Evolutionary conservation across 2,888 invertebrate species (phyloP).

Genomic region (Encarsia formosa): DNA sequence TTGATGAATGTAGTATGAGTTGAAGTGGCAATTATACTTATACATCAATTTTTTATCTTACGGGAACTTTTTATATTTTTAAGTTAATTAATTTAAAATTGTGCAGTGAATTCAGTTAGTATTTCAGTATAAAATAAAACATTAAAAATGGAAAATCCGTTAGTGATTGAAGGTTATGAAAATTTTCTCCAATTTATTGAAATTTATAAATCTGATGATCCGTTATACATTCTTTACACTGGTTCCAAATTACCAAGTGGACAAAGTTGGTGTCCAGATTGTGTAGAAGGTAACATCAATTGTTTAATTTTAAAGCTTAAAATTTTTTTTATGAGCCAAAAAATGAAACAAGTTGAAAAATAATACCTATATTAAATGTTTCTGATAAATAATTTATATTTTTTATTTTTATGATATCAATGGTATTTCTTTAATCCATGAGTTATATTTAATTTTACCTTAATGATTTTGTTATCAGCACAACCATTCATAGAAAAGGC

Average conservation of each 20-base stretch:
- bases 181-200: constrained; percentile 59
- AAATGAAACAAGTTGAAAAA: not conserved
- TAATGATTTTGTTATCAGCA: constrained; percentile 55
- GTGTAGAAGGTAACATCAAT: constrained; percentile 71
- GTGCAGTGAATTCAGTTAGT: too few species aligned
- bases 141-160: too few species aligned
- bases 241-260: constrained; percentile 65
- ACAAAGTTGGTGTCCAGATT: constrained; percentile 86
- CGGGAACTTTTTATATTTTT: too few species aligned
- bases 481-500: constrained; percentile 72
- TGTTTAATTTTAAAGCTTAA: not conserved
- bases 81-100: too few species aligned
- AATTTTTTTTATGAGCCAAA: not conserved
- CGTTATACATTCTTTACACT: constrained; percentile 60
- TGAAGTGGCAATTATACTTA: too few species aligned
- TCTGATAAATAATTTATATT: not conserved
- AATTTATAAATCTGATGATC: constrained; percentile 52
- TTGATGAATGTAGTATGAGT: too few species aligned
- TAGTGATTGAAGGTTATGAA: constrained; percentile 64
- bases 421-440: not conserved
- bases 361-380: not conserved
- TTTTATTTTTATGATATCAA: not conserved
- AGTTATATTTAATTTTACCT: not conserved
- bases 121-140: too few species aligned
- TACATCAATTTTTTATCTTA: too few species aligned